Evolutionary conservation across 2,113 vertebrate species (phyloP).

Genomic region (Phyllostomus hastatus): DNA sequence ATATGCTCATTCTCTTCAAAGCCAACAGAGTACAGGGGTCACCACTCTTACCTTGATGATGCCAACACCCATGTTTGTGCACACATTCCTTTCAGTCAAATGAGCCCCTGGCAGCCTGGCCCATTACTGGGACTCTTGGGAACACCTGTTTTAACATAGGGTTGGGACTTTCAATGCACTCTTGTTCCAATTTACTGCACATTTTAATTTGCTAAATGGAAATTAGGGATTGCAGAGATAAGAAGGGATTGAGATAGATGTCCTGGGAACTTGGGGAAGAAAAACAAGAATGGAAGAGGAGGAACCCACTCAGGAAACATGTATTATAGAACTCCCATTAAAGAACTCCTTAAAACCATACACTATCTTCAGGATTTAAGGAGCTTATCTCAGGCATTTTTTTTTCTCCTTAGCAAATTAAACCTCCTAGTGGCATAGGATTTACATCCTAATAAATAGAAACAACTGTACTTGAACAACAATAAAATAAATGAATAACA

Average conservation of each 20-base stretch:
- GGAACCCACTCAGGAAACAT: not conserved
- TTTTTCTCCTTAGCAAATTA: not conserved
- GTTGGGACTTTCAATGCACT: not conserved
- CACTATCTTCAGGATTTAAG: not conserved
- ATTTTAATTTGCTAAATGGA: not conserved
- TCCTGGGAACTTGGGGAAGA: not conserved
- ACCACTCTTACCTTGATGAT: not conserved
- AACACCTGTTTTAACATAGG: not conserved
- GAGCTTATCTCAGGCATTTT: not conserved
- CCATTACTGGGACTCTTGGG: not conserved
- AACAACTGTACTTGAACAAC: too few species aligned
- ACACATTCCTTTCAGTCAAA: not conserved
- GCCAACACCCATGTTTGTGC: fast-evolving
- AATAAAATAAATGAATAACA: too few species aligned
- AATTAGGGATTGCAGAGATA: not conserved
- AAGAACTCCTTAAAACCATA: not conserved
- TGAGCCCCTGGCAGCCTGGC: not conserved
- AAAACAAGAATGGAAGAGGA: not conserved
- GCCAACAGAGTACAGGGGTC: not conserved
- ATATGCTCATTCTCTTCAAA: not conserved
- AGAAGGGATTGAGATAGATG: not conserved
- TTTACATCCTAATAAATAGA: not conserved
- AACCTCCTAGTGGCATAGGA: not conserved
- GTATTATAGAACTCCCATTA: not conserved
- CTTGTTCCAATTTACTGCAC: not conserved